These are phyloP conservation scores for Rhopilema esculentum DNA, from an alignment of 30 jellyfish, hydroid and myxozoan genomes.

Conservation along the genomic window DNA sequence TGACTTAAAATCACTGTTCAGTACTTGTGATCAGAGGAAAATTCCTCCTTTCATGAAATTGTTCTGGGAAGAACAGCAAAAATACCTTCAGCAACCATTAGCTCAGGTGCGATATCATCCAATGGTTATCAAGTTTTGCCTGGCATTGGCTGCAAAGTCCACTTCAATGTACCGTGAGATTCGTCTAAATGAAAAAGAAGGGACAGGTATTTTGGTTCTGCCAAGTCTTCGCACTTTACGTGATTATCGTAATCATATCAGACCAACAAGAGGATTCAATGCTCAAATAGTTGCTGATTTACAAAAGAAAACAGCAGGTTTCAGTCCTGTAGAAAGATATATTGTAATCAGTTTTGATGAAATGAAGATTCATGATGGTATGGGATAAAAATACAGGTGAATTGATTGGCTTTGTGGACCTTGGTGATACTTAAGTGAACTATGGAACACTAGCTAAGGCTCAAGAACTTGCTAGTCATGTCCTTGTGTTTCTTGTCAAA, in stretches of 20 bases:
- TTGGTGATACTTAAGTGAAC: slow-evolving; percentile 60
- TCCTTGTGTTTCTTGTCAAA: slow-evolving; percentile 71
- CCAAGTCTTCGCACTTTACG: slow-evolving; percentile 51
- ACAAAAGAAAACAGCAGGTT: slow-evolving; percentile 19
- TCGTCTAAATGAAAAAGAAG: slow-evolving; percentile 19
- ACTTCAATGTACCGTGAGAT: slow-evolving; percentile 37
- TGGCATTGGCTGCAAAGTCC: slow-evolving; percentile 35
- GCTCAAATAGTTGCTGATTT: not conserved
- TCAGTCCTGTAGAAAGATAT: slow-evolving; percentile 29
- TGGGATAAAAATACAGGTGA: slow-evolving; percentile 72
- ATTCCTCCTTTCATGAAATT: slow-evolving; percentile 67
- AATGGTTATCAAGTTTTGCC: slow-evolving; percentile 43
- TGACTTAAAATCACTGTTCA: slow-evolving; percentile 22
- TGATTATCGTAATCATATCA: slow-evolving; percentile 28
- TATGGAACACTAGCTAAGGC: slow-evolving; percentile 45
- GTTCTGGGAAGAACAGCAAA: slow-evolving; percentile 69
- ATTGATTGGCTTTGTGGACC: slow-evolving; percentile 71
- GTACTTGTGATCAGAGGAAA: slow-evolving; percentile 40
- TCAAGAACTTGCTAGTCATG: slow-evolving; percentile 75
- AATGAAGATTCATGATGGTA: slow-evolving; percentile 65
- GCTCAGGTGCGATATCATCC: slow-evolving; percentile 29
- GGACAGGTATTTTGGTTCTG: slow-evolving; percentile 30
- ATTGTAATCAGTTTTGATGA: slow-evolving; percentile 45
- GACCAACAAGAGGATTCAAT: slow-evolving; percentile 49
- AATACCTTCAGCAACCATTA: slow-evolving; percentile 14